Evolutionary conservation across 2,888 invertebrate species (phyloP).

Genomic region (Lepidonotus clava): DNA sequence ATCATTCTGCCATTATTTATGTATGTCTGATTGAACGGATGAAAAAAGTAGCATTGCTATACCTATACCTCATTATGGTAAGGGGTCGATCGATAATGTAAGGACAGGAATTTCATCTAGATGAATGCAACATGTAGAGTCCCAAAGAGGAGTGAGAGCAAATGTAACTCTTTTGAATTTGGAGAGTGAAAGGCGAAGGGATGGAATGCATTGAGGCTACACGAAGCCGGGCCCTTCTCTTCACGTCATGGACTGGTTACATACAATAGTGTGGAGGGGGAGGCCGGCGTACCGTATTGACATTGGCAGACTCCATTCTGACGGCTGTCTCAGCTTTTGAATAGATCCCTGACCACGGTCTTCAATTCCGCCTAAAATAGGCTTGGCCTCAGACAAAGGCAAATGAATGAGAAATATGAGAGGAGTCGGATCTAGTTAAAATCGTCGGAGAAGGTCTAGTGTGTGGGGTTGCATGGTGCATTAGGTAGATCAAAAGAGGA

Average conservation of each 20-base stretch:
- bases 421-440: background rate
- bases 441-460: background rate
- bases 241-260: background rate
- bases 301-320: slow-evolving; percentile 5
- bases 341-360: background rate
- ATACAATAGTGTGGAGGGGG: background rate
- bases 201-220: background rate
- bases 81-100: background rate
- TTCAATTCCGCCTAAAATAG: background rate
- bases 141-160: background rate
- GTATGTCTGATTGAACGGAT: too few relatives aligned
- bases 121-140: background rate
- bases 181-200: background rate
- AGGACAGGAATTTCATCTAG: background rate
- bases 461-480: background rate
- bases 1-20: too few relatives aligned
- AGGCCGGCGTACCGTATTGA: background rate
- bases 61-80: too few relatives aligned
- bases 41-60: too few relatives aligned
- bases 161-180: background rate
- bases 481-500: background rate
- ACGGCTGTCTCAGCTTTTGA: background rate
- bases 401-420: slow-evolving; percentile 22
- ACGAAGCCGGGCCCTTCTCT: background rate
- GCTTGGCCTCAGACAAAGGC: background rate